Percentiles rank a stretch among this genome's conserved stretches.
Conservation (phyloP, 2,797 vertebrate species). For the Pipistrellus pipistrellus region DNA sequence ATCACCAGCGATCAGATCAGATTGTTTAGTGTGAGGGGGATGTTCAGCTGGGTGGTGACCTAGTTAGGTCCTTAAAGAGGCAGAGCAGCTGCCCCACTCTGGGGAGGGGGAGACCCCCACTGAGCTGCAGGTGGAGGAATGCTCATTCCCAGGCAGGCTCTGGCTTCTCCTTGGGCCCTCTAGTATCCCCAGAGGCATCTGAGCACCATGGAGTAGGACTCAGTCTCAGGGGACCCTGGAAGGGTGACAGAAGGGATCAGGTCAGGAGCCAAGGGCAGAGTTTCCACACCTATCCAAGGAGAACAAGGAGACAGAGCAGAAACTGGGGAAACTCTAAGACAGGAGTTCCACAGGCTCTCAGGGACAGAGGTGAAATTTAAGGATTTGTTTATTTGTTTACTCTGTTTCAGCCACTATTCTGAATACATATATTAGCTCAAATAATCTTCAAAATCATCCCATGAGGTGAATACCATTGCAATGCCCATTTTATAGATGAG, state of each 20-base stretch:
- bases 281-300: background rate
- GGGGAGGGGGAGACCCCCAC: conserved; percentile 31
- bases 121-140: conserved; percentile 66
- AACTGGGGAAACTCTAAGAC: background rate
- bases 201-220: background rate
- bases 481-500: conserved; percentile 49
- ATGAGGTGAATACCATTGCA: background rate
- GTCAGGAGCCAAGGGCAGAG: background rate
- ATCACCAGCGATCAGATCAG: conserved; percentile 87
- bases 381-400: background rate
- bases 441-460: background rate
- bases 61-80: conserved; percentile 88
- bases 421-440: conserved; percentile 1
- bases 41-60: conserved; percentile 84
- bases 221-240: background rate
- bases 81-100: conserved; percentile 77
- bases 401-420: background rate
- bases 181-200: background rate
- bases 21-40: conserved; percentile 84
- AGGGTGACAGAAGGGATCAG: background rate
- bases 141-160: background rate
- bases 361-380: background rate
- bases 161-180: background rate
- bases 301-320: background rate
- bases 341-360: background rate